phyloP scores from a whole-genome alignment of 1,140 invertebrate genomes.

The Drosophila lacertosa region DNA sequence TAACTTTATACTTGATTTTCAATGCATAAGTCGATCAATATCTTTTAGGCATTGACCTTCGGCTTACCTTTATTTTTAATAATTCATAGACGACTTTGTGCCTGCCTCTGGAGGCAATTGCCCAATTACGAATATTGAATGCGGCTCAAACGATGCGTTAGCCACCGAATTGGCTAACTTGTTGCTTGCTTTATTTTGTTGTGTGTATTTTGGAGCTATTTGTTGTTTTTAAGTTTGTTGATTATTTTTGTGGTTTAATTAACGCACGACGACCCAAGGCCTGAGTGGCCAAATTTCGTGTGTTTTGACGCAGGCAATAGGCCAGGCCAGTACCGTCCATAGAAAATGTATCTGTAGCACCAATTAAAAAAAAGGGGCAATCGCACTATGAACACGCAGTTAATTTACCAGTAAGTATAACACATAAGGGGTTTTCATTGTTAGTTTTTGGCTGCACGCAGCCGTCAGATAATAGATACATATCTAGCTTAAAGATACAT shows the following conservation, averaged over 20 bases:
- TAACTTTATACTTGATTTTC: conserved; percentile 9
- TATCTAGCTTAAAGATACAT: neutral
- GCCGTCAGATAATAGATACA: conserved; percentile 2
- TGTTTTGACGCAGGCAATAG: conserved; percentile 25
- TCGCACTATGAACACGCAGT: conserved; percentile 2
- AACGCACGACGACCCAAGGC: conserved; percentile 26
- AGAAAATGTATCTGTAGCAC: conserved; percentile 8
- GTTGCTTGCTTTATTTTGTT: neutral
- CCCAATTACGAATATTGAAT: conserved; percentile 25
- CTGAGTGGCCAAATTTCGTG: conserved; percentile 13
- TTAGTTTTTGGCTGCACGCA: neutral
- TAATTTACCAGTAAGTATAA: neutral
- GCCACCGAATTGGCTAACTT: conserved; percentile 20
- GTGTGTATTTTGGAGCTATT: conserved; percentile 13
- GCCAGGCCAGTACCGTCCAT: conserved; percentile 2
- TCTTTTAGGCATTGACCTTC: conserved; percentile 28
- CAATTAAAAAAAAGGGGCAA: conserved; percentile 12
- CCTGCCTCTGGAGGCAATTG: conserved; percentile 23
- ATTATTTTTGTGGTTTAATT: conserved; percentile 25
- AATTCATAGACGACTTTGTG: conserved; percentile 4
- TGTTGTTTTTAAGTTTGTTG: conserved; percentile 8
- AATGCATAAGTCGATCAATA: conserved; percentile 14
- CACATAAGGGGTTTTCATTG: conserved; percentile 9
- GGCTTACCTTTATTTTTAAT: conserved; percentile 10
- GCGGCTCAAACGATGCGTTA: conserved; percentile 11